Evolutionary conservation across 2,888 invertebrate species (phyloP), one percentile per base, ranked within the genome.

Genomic region (Automeris io): DNA sequence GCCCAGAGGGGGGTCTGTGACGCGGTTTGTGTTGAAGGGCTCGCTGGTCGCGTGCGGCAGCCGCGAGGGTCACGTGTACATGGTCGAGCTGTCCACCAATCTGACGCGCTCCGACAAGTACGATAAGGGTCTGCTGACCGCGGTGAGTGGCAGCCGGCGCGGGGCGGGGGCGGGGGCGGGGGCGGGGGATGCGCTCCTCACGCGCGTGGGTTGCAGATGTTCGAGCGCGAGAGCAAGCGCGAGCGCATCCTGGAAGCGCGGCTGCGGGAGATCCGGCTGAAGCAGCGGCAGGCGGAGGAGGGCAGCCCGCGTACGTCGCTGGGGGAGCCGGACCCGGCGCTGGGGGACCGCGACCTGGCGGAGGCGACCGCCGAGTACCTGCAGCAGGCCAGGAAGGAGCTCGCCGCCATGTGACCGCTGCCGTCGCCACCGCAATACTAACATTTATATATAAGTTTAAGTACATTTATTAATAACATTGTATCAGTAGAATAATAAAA

Each of bases 191-290:
- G 12, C n/a, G 2, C 4, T 16, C 2, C 16, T 7, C 16, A 16
- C 13, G 5, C 8, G 26, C 23, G 19, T 3, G 13, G 11, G n/a
- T n/a, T 11, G 9, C 51, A 95, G 95, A 91, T 95, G 88, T 90
- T 96, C 57, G 96, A 96, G 52, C 88, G 96, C 34, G 96, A 96
- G 77, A 91, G 91, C 39, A 91, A 93, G 40, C 88, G 97, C 37
- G 97, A 97, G 69, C 95, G 95, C 69, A 96, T 97, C 39, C 86
- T 97, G 49, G 97, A 97, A 69, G 92, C 95, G 2, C 91, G 95
- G 54, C 90, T 93, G 60, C 89, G 96, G 42, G 97, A 97, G 78
- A 89, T 95, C 46, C 87, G 91, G 33, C 71, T 93, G 9, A 91
- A 91, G 73, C 51, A 50, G 58, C 60, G 70, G 25, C 71, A 76